These are phyloP conservation scores for Anneissia japonica DNA, from an alignment of 35 echinoderm and acorn worm species.

Conservation along the genomic window DNA sequence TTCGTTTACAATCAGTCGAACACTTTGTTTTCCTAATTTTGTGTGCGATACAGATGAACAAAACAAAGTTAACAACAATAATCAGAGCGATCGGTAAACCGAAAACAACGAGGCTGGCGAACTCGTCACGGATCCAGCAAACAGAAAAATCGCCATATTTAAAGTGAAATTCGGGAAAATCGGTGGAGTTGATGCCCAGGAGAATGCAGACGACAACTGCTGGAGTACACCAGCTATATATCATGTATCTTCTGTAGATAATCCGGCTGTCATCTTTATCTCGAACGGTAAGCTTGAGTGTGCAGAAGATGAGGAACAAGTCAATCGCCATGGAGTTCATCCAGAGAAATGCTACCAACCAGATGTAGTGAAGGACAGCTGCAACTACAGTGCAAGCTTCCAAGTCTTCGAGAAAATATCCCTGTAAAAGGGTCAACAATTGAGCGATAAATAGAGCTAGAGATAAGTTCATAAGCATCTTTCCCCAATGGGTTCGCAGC, in stretches of 20 bases:
- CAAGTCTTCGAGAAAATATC: not conserved
- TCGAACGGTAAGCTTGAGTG: not conserved
- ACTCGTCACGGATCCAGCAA: constrained; percentile 9
- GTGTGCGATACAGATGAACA: not conserved
- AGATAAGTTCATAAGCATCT: constrained; percentile 1
- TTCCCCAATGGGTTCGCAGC: not conserved
- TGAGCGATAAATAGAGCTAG: not conserved
- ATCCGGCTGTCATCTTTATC: not conserved
- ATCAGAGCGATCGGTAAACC: not conserved
- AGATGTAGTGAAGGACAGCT: not conserved
- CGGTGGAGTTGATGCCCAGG: not conserved
- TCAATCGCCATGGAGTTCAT: constrained; percentile 18
- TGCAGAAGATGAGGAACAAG: not conserved
- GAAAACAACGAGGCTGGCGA: not conserved
- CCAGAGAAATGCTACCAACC: constrained; percentile 9
- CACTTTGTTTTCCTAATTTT: not conserved
- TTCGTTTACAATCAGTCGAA: not conserved
- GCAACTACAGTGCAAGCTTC: not conserved
- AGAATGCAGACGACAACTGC: not conserved
- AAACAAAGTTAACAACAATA: not conserved
- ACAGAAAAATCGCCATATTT: not conserved
- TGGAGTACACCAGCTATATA: constrained; percentile 1
- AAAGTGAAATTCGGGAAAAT: not conserved
- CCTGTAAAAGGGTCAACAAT: not conserved
- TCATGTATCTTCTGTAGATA: not conserved